These are phyloP conservation scores for Cyclina sinensis DNA, from an alignment of 1,140 invertebrate genomes.

Conservation along the genomic window DNA sequence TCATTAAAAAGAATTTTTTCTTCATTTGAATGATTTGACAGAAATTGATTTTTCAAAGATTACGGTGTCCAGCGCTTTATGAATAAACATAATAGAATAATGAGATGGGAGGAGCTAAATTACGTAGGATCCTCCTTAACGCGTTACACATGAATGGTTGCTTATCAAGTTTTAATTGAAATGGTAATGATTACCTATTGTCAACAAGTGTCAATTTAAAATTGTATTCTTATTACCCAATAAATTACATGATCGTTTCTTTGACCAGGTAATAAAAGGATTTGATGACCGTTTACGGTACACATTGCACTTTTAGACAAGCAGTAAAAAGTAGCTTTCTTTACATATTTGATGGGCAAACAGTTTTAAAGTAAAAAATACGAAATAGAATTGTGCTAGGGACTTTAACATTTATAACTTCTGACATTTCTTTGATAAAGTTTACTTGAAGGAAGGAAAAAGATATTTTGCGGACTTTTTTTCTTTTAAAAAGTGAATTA, in stretches of 20 bases:
- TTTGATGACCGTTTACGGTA: conserved; percentile 3
- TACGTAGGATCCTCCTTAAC: conserved; percentile 13
- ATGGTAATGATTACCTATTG: conserved; percentile 67
- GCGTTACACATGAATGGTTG: neutral
- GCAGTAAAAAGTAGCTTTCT: no score
- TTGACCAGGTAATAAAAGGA: conserved; percentile 36
- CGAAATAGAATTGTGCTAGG: neutral
- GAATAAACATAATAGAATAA: conserved; percentile 59
- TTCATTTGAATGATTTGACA: neutral
- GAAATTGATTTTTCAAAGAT: conserved; percentile 21
- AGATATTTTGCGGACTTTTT: neutral
- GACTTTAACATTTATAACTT: neutral
- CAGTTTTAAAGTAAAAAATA: no score
- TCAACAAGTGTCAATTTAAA: conserved; percentile 56
- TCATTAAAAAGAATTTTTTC: neutral
- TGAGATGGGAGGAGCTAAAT: conserved; percentile 20
- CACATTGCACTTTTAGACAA: neutral
- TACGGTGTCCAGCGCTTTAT: conserved; percentile 5
- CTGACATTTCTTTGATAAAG: no score
- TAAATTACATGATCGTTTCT: conserved; percentile 47
- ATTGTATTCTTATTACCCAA: conserved; percentile 66
- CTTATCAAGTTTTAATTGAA: conserved; percentile 57
- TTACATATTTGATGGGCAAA: no score
- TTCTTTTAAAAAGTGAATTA: neutral
- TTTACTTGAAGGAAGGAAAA: neutral